phyloP scores from a whole-genome alignment of 2,113 vertebrate species.

The Coracopsis vasa region DNA sequence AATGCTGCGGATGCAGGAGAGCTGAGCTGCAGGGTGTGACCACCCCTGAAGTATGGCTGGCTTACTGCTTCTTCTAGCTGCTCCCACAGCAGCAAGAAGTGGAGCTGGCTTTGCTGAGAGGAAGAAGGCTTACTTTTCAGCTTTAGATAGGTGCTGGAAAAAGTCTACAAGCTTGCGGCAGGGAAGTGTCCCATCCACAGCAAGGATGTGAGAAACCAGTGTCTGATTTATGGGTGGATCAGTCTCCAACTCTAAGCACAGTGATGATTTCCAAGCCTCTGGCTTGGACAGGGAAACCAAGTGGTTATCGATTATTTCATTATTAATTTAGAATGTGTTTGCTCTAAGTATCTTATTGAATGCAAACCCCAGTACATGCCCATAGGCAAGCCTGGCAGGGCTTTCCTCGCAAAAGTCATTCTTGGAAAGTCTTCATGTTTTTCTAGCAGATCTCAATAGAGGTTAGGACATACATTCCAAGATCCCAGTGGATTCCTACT shows the following conservation, averaged over 20 bases:
- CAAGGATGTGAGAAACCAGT: not conserved
- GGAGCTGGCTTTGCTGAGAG: not conserved
- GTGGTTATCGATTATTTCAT: accelerated
- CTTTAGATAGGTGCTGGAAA: not conserved
- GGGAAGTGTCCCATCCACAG: not conserved
- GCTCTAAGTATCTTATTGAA: not conserved
- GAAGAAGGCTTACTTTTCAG: not conserved
- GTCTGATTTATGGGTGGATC: not conserved
- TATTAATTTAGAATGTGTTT: not conserved
- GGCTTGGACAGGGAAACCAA: not conserved
- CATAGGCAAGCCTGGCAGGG: not conserved
- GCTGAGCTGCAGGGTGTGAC: not conserved
- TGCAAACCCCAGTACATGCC: not conserved
- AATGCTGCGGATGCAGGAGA: not conserved
- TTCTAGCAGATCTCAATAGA: not conserved
- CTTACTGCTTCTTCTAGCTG: not conserved
- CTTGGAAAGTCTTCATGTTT: not conserved
- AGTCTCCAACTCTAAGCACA: not conserved
- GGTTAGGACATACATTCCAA: not conserved
- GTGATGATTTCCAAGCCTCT: not conserved
- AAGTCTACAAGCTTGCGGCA: not conserved
- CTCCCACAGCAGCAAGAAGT: not conserved
- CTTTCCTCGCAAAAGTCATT: not conserved
- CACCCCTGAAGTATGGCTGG: not conserved
- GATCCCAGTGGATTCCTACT: not conserved